phyloP scores from a whole-genome alignment of 1,140 invertebrate genomes.

The Drosophila nigrodunni region DNA sequence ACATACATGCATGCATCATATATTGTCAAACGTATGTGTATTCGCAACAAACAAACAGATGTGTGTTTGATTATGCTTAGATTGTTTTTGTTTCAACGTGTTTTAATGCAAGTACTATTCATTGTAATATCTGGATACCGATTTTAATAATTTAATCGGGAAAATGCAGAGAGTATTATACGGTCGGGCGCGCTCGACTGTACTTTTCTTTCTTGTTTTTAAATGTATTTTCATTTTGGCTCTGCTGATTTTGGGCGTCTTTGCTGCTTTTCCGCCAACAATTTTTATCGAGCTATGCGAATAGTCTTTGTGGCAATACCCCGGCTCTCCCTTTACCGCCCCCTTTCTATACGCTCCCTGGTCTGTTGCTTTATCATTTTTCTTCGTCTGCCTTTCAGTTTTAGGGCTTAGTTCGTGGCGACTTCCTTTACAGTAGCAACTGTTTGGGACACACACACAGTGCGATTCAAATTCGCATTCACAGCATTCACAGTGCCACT shows the following conservation, averaged over 20 bases:
- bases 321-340: not conserved
- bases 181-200: too few species aligned
- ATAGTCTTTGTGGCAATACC: not conserved
- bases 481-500: slow-evolving; percentile 40
- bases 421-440: slow-evolving; percentile 31
- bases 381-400: slow-evolving; percentile 51
- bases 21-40: too few species aligned
- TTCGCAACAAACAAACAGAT: too few species aligned
- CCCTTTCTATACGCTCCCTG: not conserved
- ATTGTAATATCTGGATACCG: too few species aligned
- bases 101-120: too few species aligned
- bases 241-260: slow-evolving; percentile 31
- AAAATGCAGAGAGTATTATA: too few species aligned
- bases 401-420: slow-evolving; percentile 43
- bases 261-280: slow-evolving; percentile 51
- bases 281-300: slow-evolving; percentile 55
- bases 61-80: too few species aligned
- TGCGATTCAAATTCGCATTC: slow-evolving; percentile 44
- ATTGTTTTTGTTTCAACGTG: too few species aligned
- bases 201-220: too few species aligned
- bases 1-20: too few species aligned
- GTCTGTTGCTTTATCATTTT: slow-evolving; percentile 58
- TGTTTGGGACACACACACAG: slow-evolving; percentile 21
- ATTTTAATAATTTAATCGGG: too few species aligned
- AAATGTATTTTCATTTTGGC: slow-evolving; percentile 35